A percentile compares a stretch with the other conserved stretches of the same genome.
These are phyloP conservation scores for Cephus nigrinus DNA, from an alignment of 2,888 invertebrate species.

Conservation along the genomic window DNA sequence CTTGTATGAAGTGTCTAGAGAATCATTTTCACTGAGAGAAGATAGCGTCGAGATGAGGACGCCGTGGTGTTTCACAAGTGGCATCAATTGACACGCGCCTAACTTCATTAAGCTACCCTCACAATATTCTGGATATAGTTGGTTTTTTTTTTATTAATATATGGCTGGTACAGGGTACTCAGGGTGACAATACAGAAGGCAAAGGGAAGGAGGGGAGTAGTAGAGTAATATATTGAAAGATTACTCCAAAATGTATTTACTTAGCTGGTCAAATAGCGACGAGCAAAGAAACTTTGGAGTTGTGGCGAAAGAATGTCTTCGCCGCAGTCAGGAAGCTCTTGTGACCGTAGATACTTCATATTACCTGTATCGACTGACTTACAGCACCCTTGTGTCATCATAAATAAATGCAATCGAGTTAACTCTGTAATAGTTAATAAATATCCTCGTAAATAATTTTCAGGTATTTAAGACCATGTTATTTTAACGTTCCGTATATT, in stretches of 20 bases:
- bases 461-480: no score
- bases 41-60: background rate
- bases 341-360: background rate
- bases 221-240: background rate
- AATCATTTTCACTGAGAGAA: background rate
- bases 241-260: conserved; percentile 20
- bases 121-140: background rate
- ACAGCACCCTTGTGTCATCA: background rate
- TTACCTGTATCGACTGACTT: background rate
- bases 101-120: conserved; percentile 12
- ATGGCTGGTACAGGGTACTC: background rate
- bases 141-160: background rate
- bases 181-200: no score
- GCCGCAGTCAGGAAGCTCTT: background rate
- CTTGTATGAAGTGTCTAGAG: background rate
- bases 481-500: background rate
- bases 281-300: conserved; percentile 3
- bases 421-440: background rate
- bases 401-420: background rate
- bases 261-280: conserved; percentile 36
- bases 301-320: background rate
- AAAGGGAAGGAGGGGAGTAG: background rate
- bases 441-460: no score
- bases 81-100: conserved; percentile 20
- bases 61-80: conserved; percentile 1